A percentile compares a stretch with the other conserved stretches of the same genome.
These are phyloP conservation scores for Apostichopus japonicus DNA, from an alignment of 35 echinoderm and acorn worm genomes.

Conservation along the genomic window DNA sequence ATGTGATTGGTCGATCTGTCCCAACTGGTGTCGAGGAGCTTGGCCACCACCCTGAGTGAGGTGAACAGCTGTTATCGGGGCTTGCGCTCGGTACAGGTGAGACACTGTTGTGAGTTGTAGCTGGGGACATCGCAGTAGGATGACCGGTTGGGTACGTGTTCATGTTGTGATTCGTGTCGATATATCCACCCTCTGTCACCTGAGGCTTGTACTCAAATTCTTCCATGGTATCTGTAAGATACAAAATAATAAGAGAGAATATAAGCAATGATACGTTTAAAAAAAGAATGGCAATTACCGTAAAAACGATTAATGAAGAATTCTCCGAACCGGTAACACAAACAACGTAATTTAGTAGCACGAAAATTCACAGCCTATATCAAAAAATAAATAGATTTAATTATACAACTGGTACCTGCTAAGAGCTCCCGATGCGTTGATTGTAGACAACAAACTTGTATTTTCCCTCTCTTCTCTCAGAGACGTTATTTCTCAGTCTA, in stretches of 20 bases:
- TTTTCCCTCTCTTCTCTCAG: too few relatives aligned
- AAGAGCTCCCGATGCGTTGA: too few relatives aligned
- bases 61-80: constrained; percentile 65
- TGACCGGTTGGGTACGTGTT: constrained; percentile 64
- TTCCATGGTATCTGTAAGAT: constrained; percentile 81
- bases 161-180: constrained; percentile 93
- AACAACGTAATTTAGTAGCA: too few relatives aligned
- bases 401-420: too few relatives aligned
- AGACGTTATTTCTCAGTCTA: too few relatives aligned
- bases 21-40: constrained; percentile 41
- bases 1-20: constrained; percentile 52
- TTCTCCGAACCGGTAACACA: too few relatives aligned
- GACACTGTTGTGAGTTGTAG: constrained; percentile 53
- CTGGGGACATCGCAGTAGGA: constrained; percentile 58
- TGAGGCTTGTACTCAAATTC: constrained; percentile 95
- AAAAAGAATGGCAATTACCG: too few relatives aligned
- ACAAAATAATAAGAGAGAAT: neutral
- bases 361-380: too few relatives aligned
- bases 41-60: constrained; percentile 65
- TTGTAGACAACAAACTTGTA: too few relatives aligned
- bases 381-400: too few relatives aligned
- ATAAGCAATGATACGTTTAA: too few relatives aligned
- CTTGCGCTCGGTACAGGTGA: constrained; percentile 76
- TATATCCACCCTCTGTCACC: constrained; percentile 72
- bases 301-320: too few relatives aligned